Conservation (phyloP, 2,797 vertebrate genomes). For the Sebastes wilsoni region DNA sequence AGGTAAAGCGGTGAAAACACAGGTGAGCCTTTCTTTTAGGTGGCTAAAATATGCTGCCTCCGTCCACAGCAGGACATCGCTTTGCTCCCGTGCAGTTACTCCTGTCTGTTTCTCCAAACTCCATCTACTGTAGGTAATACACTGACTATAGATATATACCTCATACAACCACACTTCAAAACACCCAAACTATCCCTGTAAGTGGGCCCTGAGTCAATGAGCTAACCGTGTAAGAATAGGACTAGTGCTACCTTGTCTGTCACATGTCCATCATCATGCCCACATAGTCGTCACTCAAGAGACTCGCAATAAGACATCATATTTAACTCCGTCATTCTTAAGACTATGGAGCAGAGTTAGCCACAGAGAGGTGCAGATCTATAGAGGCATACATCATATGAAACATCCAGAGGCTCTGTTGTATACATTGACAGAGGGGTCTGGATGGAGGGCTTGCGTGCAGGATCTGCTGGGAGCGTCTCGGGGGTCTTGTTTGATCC, state of each 20-base stretch:
- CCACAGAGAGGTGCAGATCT: background rate
- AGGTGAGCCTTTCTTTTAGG: too few species aligned
- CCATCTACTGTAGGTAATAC: too few species aligned
- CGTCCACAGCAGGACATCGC: too few species aligned
- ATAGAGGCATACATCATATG: background rate
- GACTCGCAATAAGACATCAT: background rate
- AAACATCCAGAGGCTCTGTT: background rate
- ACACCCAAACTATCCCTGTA: too few species aligned
- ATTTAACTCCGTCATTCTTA: background rate
- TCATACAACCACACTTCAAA: accelerated
- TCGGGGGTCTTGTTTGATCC: conserved; percentile 31
- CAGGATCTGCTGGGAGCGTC: conserved; percentile 29
- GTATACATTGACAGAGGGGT: background rate
- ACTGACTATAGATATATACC: too few species aligned
- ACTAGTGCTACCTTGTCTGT: background rate
- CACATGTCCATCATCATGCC: background rate
- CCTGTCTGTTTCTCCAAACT: too few species aligned
- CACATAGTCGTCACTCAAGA: background rate
- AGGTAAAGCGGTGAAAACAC: too few species aligned
- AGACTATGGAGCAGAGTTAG: background rate
- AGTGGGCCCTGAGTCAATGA: accelerated
- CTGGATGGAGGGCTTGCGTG: conserved; percentile 48
- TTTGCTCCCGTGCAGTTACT: too few species aligned
- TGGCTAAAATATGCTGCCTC: too few species aligned
- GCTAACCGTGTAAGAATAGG: accelerated